These are phyloP conservation scores for Drosophila equinoxialis DNA, from an alignment of 1,140 invertebrate genomes.

Conservation along the genomic window DNA sequence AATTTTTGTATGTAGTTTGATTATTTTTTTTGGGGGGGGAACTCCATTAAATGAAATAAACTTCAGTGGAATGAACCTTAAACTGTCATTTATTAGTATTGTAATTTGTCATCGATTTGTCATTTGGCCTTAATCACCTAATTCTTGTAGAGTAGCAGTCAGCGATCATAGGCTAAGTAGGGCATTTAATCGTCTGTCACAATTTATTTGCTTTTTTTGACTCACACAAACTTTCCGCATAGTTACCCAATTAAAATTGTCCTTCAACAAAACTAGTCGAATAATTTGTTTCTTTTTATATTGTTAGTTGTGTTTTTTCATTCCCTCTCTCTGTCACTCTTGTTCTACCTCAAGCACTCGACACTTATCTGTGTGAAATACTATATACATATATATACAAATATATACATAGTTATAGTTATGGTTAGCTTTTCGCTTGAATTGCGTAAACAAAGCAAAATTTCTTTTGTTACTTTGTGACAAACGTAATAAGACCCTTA, in stretches of 20 bases:
- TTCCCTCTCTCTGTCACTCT: not conserved
- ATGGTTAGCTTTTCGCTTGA: conserved; percentile 41
- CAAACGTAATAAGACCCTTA: conserved; percentile 64
- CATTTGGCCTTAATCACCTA: conserved; percentile 3
- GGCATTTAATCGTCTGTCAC: conserved; percentile 14
- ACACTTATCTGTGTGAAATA: conserved; percentile 2
- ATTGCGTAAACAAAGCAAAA: conserved; percentile 64
- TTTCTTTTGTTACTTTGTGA: conserved; percentile 47
- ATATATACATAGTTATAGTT: conserved; percentile 12
- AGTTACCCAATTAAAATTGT: conserved; percentile 48
- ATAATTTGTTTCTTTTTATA: conserved; percentile 25
- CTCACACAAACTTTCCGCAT: conserved; percentile 46
- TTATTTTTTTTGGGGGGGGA: too few species aligned
- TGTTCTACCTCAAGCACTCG: conserved; percentile 16
- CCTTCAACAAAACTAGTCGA: conserved; percentile 32
- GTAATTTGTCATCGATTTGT: conserved; percentile 12
- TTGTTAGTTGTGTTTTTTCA: conserved; percentile 1
- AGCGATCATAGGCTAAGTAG: not conserved
- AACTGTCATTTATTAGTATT: not conserved
- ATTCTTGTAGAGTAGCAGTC: not conserved
- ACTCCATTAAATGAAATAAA: not conserved
- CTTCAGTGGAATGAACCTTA: not conserved
- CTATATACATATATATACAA: not conserved
- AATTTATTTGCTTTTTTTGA: conserved; percentile 9
- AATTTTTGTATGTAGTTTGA: too few species aligned